Base-by-base conservation (phyloP, 1,140 invertebrate genomes). In the Magallana gigas region DNA sequence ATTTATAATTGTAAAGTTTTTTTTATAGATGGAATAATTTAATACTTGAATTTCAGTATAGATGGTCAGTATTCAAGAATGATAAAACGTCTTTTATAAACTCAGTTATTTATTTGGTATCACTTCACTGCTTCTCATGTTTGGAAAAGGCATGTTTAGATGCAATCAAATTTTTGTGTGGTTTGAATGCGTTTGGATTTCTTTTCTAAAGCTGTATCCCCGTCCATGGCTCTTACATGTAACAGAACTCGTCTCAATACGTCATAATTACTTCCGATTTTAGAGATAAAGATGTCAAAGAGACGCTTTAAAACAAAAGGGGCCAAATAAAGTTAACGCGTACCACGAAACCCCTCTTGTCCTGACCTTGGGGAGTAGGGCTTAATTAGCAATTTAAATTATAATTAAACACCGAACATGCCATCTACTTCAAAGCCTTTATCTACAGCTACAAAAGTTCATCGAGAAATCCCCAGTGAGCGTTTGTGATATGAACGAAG, bases 341-440 rank as follows among this genome's bases (percentile, higher is more conserved):
- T 36, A 76, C 18, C 12, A 8, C 23, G 68, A 76, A 29, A 76
- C 68, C 36, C 36, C 68, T 76, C 23, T 4, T 12, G 68, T 18
- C 3, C 18, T 29, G 18, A 76, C 68, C 68, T 29, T 76, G 68
- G 14, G 60, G 16, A 64, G n/a, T 18, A n/a, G 60, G 60, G 68
- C 68, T 76, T 29, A 76, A 76, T 76, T 76, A 76, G 68, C 68
- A 76, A 76, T 76, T 76, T 76, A 76, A 76, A 76, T 76, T 76
- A 76, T 76, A 76, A 76, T 76, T 76, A 76, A 76, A 36, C 68
- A 29, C 68, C 23, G 23, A 76, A 48, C 68, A 29, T 76, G 68
- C 23, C 68, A 76, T 48, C 18, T 76, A 76, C 68, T 76, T 76
- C 68, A 76, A 76, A 76, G 68, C 23, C 68, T 76, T 76, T 76